Evolutionary conservation across 2,113 vertebrate genomes (phyloP).

Genomic region (Leucosticte australis): DNA sequence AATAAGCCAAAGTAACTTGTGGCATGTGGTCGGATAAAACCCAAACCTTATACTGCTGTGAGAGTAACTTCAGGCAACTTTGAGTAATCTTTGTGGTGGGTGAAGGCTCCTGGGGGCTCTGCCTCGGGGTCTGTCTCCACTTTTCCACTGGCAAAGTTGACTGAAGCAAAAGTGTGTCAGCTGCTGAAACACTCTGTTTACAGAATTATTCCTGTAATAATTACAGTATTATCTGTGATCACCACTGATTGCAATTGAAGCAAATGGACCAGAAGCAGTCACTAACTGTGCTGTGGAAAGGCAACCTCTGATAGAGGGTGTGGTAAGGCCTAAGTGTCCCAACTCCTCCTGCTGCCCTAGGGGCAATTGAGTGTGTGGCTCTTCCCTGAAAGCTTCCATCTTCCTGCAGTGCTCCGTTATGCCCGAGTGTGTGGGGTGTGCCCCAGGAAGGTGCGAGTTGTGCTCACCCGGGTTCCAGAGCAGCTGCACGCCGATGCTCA

Average conservation of each 20-base stretch:
- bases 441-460: neutral
- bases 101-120: neutral
- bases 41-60: neutral
- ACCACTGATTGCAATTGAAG: neutral
- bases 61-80: neutral
- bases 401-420: neutral
- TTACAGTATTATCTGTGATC: neutral
- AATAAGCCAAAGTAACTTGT: neutral
- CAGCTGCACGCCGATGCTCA: conserved; percentile 93
- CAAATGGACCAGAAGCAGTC: neutral
- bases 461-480: conserved; percentile 95
- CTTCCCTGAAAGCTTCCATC: neutral
- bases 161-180: neutral
- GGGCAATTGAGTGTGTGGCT: neutral
- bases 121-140: neutral
- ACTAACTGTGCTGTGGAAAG: neutral
- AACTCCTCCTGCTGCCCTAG: neutral
- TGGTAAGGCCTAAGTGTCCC: neutral
- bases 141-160: neutral
- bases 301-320: neutral
- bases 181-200: neutral
- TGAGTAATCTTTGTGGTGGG: neutral
- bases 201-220: neutral
- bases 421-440: neutral
- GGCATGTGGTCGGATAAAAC: neutral